Evolutionary conservation across 2,113 vertebrate genomes (phyloP), one percentile per base, ranked within the genome.

Genomic region (Ramphastos sulfuratus): DNA sequence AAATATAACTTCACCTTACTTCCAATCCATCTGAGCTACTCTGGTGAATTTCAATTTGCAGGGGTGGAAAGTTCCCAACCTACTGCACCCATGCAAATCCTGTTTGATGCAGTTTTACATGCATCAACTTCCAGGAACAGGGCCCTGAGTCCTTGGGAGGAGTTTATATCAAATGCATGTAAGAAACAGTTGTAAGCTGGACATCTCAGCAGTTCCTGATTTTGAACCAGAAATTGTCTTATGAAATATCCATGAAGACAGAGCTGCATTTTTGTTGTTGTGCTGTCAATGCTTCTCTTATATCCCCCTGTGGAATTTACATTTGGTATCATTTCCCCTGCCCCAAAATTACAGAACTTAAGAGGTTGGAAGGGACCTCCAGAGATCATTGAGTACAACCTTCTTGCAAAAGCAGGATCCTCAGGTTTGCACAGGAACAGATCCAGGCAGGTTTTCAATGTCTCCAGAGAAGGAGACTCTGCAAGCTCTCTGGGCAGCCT

Each of bases 271-370:
- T 79, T 24, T 31, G 30, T 25, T 42, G 3, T 55, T 78, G 56
- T 64, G 35, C 46, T 85, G 56, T 89, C 66, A 63, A 52, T 59
- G 69, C 82, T 91, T 92, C 84, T 86, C 23, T 87, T 92, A 52
- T 21, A 80, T 84, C 3, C 5, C 19, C 4, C 25, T 23, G 33
- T 23, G 37, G 31, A 93, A 93, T 87, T 89, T 74, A 48, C 19
- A 44, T 69, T 91, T 59, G 30, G 10, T 78, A 27, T 82, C 12
- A 2, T 79, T 28, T 3, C 2, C 23, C n/a, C 37, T 2, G 3
- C 10, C 11, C 27, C 50, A 14, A 82, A 17, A 12, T 46, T 16
- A 18, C 17, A 46, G 44, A 46, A 46, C 44, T 46, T 46, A 18
- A 46, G 44, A 46, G 44, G 17, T 46, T 46, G 44, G 44, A 46